A percentile compares a stretch with the other conserved stretches of the same genome.
These are phyloP conservation scores for Athene cunicularia DNA, from an alignment of 2,113 vertebrate genomes.

Conservation along the genomic window DNA sequence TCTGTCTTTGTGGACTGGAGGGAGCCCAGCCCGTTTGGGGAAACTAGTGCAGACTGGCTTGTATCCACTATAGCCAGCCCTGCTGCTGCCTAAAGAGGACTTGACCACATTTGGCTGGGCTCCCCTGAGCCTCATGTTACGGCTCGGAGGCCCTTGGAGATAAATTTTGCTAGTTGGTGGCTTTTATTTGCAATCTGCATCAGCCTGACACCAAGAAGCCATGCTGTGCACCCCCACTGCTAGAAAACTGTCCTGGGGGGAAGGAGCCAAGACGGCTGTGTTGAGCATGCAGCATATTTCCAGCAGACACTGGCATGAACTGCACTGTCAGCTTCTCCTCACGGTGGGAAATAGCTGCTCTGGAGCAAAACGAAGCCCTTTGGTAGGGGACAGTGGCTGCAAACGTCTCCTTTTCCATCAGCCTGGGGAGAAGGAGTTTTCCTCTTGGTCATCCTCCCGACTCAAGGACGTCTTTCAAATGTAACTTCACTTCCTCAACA, in stretches of 20 bases:
- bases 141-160: not conserved
- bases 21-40: not conserved
- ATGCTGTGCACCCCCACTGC: accelerated
- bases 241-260: not conserved
- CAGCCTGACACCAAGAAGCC: not conserved
- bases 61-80: not conserved
- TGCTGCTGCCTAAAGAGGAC: not conserved
- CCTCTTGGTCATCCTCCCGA: not conserved
- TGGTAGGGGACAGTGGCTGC: not conserved
- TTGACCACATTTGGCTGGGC: accelerated
- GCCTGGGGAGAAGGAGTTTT: not conserved
- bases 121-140: not conserved
- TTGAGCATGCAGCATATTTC: accelerated
- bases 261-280: not conserved
- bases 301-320: not conserved
- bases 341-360: not conserved
- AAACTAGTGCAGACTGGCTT: not conserved
- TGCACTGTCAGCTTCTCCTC: not conserved
- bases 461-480: not conserved
- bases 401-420: not conserved
- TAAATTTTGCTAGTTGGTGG: not conserved
- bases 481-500: not conserved
- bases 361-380: not conserved
- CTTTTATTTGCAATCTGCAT: not conserved
- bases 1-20: not conserved